phyloP scores from a whole-genome alignment of 2,797 vertebrate species.

The Tangara arthus region DNA sequence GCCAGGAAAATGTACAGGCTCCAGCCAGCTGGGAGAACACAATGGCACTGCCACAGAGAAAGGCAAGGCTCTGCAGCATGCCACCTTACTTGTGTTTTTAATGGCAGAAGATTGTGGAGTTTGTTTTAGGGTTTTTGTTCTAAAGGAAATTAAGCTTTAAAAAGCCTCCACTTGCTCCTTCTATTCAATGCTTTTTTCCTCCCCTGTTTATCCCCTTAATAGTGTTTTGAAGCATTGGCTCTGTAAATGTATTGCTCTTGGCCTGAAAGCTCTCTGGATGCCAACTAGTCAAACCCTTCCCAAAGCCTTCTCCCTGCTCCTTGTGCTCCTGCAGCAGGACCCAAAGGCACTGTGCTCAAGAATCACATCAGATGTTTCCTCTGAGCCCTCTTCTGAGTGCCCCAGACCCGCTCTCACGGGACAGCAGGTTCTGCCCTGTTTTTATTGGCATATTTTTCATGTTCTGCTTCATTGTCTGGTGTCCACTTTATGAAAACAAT shows the following conservation, averaged over 20 bases:
- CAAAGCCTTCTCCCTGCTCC: neutral
- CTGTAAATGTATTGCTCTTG: neutral
- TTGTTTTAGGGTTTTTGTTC: conserved; percentile 21
- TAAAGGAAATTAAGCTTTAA: neutral
- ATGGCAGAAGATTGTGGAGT: neutral
- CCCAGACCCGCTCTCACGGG: neutral
- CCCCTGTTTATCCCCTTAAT: neutral
- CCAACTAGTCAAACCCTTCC: conserved; percentile 12
- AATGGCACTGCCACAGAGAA: neutral
- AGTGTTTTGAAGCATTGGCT: neutral
- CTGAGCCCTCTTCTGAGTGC: neutral
- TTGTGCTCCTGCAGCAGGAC: neutral
- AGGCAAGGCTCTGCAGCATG: neutral
- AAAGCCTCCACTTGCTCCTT: neutral
- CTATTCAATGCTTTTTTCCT: neutral
- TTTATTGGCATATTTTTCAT: conserved; percentile 59
- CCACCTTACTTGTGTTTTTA: neutral
- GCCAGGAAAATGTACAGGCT: neutral
- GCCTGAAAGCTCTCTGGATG: neutral
- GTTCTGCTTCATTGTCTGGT: conserved; percentile 16
- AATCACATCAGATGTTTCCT: neutral
- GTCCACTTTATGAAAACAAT: conserved; percentile 63
- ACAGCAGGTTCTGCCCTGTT: neutral
- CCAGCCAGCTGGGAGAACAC: neutral
- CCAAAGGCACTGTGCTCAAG: neutral